A percentile compares a stretch with the other conserved stretches of the same genome.
These are phyloP conservation scores for Pocillopora damicornis DNA, from an alignment of 64 coral and sea anemone genomes.

Conservation along the genomic window DNA sequence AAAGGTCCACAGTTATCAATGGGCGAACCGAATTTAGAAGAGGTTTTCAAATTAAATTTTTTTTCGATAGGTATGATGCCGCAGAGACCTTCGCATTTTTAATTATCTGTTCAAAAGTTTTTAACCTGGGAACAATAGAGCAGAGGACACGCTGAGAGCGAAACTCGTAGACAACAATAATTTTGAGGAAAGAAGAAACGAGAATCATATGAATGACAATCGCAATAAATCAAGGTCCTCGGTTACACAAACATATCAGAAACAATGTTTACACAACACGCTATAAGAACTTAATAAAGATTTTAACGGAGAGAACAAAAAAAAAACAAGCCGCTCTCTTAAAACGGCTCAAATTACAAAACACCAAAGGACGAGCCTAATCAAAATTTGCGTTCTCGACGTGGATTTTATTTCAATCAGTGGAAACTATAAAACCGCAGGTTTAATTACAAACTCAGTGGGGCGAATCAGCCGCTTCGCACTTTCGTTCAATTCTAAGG, in stretches of 20 bases:
- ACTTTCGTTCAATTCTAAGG: constrained; percentile 22
- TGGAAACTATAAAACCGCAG: not conserved
- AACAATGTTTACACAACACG: constrained; percentile 23
- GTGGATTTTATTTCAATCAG: not conserved
- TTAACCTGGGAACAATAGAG: not conserved
- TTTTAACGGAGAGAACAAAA: constrained; percentile 2
- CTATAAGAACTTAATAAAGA: constrained; percentile 34
- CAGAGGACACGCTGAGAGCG: not conserved
- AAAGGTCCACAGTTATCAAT: constrained; percentile 2
- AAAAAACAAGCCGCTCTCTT: not conserved
- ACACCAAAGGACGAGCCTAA: not conserved
- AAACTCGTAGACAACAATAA: not conserved
- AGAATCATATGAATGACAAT: constrained; percentile 2
- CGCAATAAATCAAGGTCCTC: constrained; percentile 12
- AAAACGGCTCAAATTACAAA: not conserved
- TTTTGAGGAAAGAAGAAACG: constrained; percentile 4
- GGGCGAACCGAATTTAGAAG: not conserved
- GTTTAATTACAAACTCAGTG: constrained; percentile 42
- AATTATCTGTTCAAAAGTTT: not conserved
- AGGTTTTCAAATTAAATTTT: not conserved
- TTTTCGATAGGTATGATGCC: not conserved
- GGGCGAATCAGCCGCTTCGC: constrained; percentile 22
- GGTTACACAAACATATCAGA: constrained; percentile 11
- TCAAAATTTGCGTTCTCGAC: not conserved
- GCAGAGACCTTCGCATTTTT: not conserved